Evolutionary conservation across 2,113 vertebrate species (phyloP).

Genomic region (Melanerpes aurifrons): DNA sequence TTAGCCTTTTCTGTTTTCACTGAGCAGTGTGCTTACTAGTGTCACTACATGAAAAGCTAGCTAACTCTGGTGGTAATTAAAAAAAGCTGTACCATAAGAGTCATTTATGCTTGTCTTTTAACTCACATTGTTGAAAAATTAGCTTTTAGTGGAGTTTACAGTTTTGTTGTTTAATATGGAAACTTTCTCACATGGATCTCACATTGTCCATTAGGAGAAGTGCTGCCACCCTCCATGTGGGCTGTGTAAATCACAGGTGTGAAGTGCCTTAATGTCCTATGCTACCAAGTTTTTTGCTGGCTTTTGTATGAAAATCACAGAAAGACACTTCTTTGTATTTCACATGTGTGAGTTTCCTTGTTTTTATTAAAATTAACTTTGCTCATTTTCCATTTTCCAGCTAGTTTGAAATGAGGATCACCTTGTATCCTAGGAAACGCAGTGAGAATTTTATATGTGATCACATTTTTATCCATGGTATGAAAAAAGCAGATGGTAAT

Average conservation of each 20-base stretch:
- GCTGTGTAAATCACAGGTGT: neutral
- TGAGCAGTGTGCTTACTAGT: neutral
- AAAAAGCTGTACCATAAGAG: conserved; percentile 18
- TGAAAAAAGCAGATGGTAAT: conserved; percentile 74
- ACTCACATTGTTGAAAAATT: conserved; percentile 21
- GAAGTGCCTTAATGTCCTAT: neutral
- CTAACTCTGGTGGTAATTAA: neutral
- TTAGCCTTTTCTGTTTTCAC: neutral
- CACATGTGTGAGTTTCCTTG: conserved; percentile 69
- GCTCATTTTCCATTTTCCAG: conserved; percentile 76
- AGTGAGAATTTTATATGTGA: conserved; percentile 73
- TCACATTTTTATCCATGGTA: conserved; percentile 72
- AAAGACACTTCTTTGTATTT: conserved; percentile 73
- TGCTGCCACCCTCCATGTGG: neutral
- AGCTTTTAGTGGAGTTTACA: neutral
- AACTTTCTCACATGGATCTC: conserved; percentile 13
- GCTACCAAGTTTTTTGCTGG: conserved; percentile 31
- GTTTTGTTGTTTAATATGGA: neutral
- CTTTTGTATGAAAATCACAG: conserved; percentile 67
- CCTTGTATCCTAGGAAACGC: conserved; percentile 81
- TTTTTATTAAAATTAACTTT: conserved; percentile 82
- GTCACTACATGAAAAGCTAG: conserved; percentile 11
- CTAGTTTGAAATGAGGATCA: conserved; percentile 77
- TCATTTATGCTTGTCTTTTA: conserved; percentile 6
- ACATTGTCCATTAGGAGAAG: neutral